phyloP scores from a whole-genome alignment of 2,113 vertebrate genomes.

The Plectropomus leopardus region DNA sequence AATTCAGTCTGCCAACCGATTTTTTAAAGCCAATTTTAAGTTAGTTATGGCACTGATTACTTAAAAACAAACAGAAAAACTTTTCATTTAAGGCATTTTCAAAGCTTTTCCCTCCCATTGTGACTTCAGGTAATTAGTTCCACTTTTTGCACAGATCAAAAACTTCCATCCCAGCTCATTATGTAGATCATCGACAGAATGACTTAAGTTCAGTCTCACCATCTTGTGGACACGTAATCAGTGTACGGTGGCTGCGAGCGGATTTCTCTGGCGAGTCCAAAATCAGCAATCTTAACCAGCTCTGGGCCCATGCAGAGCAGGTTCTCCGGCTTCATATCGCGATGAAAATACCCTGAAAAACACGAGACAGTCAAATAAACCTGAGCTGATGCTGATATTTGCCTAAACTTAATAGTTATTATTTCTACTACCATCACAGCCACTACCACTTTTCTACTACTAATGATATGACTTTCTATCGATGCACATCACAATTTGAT shows the following conservation, averaged over 20 bases:
- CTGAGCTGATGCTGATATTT: neutral
- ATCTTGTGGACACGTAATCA: conserved; percentile 95
- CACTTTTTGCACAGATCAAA: no score
- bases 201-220: conserved; percentile 81
- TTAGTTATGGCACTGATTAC: no score
- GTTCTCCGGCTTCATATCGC: conserved; percentile 97
- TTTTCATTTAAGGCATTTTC: no score
- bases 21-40: no score
- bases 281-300: conserved; percentile 96
- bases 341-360: conserved; percentile 92
- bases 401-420: neutral
- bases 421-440: neutral
- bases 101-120: no score
- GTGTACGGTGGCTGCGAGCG: conserved; percentile 94
- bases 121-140: no score
- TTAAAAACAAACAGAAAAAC: no score
- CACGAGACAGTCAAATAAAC: neutral
- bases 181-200: neutral
- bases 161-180: neutral
- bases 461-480: neutral
- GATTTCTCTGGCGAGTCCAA: conserved; percentile 94
- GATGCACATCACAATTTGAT: neutral
- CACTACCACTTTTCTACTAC: neutral
- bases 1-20: no score
- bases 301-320: conserved; percentile 96